Evolutionary conservation across 2,797 vertebrate genomes (phyloP).

Genomic region (Prunella strophiata): DNA sequence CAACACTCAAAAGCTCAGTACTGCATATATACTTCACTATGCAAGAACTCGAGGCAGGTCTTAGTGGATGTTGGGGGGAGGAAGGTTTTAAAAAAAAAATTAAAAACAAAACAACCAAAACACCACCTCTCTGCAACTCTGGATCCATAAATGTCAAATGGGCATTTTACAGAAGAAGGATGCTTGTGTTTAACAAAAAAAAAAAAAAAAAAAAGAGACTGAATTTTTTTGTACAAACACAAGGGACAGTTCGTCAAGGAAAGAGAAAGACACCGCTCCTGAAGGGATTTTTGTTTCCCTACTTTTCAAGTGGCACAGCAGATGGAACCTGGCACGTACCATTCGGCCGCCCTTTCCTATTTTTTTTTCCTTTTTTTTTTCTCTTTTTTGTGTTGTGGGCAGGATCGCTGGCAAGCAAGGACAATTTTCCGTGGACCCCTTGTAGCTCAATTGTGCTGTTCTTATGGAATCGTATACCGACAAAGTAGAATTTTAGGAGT

Average conservation of each 20-base stretch:
- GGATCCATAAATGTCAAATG: too few relatives aligned
- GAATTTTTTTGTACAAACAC: conserved; percentile 61
- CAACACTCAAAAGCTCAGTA: conserved; percentile 42
- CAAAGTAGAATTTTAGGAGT: conserved; percentile 90
- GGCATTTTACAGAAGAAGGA: too few relatives aligned
- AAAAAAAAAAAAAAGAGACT: conserved; percentile 61
- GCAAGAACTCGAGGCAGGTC: conserved; percentile 56
- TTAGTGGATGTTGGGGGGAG: conserved; percentile 23
- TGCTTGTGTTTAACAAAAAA: conserved; percentile 52
- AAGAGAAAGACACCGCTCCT: conserved; percentile 54
- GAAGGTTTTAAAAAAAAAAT: not conserved
- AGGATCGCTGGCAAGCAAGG: conserved; percentile 49
- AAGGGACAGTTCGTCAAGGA: conserved; percentile 58
- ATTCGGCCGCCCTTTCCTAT: conserved; percentile 57
- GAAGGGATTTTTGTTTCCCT: conserved; percentile 66
- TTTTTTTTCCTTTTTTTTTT: conserved; percentile 24
- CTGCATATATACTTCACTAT: conserved; percentile 63
- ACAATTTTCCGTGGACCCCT: conserved; percentile 81
- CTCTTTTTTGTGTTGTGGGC: conserved; percentile 49
- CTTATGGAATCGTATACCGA: conserved; percentile 92
- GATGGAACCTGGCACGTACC: conserved; percentile 69
- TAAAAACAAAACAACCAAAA: conserved; percentile 9
- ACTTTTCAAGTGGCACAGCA: conserved; percentile 60
- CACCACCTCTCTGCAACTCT: conserved; percentile 63
- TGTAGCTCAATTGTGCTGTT: conserved; percentile 89